A percentile compares a stretch with the other conserved stretches of the same genome.
These are phyloP conservation scores for Lymantria dispar DNA, from an alignment of 2,888 invertebrate species.

Conservation along the genomic window DNA sequence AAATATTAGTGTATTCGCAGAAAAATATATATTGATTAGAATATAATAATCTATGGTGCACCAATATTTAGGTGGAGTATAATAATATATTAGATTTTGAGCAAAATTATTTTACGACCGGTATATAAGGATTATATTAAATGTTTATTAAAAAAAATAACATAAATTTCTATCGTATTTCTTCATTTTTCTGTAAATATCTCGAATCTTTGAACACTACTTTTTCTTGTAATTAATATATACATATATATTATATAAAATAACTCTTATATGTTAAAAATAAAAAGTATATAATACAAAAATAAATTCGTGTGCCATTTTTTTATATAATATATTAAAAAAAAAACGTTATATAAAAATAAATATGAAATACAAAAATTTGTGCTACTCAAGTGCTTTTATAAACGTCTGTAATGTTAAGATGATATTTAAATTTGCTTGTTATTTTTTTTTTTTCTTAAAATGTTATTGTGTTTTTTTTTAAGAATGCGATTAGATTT, in stretches of 20 bases:
- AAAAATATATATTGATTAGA: constrained; percentile 58
- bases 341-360: too few relatives aligned
- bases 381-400: constrained; percentile 79
- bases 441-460: constrained; percentile 54
- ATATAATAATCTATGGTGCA: constrained; percentile 68
- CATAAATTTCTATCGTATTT: constrained; percentile 49
- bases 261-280: constrained; percentile 63
- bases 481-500: constrained; percentile 55
- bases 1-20: constrained; percentile 49
- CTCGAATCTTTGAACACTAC: constrained; percentile 51
- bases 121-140: constrained; percentile 28
- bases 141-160: constrained; percentile 55
- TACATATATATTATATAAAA: constrained; percentile 35
- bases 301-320: constrained; percentile 72
- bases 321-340: constrained; percentile 41
- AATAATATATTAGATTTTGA: constrained; percentile 43
- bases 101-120: constrained; percentile 39
- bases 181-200: constrained; percentile 68
- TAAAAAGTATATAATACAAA: constrained; percentile 57
- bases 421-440: constrained; percentile 81
- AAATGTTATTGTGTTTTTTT: constrained; percentile 50
- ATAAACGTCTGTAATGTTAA: constrained; percentile 61
- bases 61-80: constrained; percentile 62
- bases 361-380: constrained; percentile 52
- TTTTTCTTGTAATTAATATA: constrained; percentile 46